Conservation (phyloP, 2,797 vertebrate species). For the Nyctalus aviator region DNA sequence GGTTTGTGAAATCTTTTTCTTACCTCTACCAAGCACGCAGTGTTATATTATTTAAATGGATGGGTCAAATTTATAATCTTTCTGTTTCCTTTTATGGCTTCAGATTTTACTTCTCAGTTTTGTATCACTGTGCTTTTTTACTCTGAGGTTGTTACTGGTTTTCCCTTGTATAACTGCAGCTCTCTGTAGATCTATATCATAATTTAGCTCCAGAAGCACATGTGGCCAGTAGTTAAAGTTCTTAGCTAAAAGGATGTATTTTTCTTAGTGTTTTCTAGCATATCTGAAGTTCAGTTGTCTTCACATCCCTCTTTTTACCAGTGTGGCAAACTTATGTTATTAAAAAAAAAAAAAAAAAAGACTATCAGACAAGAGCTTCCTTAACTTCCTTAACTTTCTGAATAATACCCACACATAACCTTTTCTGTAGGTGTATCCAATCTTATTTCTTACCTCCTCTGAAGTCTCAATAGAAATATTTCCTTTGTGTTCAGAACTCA, state of each 20-base stretch:
- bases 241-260: neutral
- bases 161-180: neutral
- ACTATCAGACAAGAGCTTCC: neutral
- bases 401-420: neutral
- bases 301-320: neutral
- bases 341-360: neutral
- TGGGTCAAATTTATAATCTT: constrained; percentile 19
- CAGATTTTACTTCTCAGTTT: constrained; percentile 33
- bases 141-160: neutral
- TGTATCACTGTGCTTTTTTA: neutral
- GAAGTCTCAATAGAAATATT: neutral
- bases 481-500: neutral
- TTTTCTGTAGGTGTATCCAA: neutral
- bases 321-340: neutral
- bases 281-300: neutral
- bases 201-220: constrained; percentile 8
- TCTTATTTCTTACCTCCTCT: neutral
- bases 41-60: neutral
- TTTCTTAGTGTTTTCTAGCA: constrained; percentile 7
- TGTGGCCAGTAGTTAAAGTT: neutral
- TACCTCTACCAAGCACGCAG: neutral
- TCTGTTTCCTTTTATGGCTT: constrained; percentile 23
- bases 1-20: constrained; percentile 42
- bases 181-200: neutral
- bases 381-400: constrained; percentile 38